Evolutionary conservation across 2,797 vertebrate species (phyloP), one percentile per base, ranked within the genome.

Genomic region (Cynopterus sphinx): DNA sequence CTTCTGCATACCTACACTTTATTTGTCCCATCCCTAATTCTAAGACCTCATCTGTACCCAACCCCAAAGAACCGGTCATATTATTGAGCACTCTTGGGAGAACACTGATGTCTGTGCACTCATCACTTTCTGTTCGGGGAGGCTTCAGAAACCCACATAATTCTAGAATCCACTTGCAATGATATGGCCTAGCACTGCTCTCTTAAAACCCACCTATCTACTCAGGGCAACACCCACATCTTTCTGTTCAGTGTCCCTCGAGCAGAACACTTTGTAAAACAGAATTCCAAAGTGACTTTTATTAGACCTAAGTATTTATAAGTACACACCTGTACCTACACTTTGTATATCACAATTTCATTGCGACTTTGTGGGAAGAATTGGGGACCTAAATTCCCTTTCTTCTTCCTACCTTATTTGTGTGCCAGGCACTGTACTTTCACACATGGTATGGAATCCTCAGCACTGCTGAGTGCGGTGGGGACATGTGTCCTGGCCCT

Each of bases 121-220:
- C 36, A 16, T n/a, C 31, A 22, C n/a, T 4, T 17, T 53, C 28
- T 96, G 36, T 92, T 81, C 31, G 13, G 12, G 65, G 39, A 83
- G 88, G 31, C 79, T 96, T 96, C 43, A 81, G 71, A 73, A 83
- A 77, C 61, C 11, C 41, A 65, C 49, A 70, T 87, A 43, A 19
- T 67, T 16, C 63, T 86, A 2, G 59, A 84, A 26, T 84, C 87
- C 61, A 43, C 55, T 65, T 90, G 79, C 24, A 36, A 6, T 79
- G 57, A 7, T 5, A 11, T 16, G 68, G 92, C 55, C 11, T 5
- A 0, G 31, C 51, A 53, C 63, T 46, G 46, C 16, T 41, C 0
- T 78, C 51, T 9, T 55, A 36, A 93, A 89, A 55, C 21, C 11
- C 43, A 24, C 28, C 70, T 61, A 0, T 2, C 22, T 46, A 0